Conservation (phyloP, 2,888 invertebrate species). For the Actias luna region DNA sequence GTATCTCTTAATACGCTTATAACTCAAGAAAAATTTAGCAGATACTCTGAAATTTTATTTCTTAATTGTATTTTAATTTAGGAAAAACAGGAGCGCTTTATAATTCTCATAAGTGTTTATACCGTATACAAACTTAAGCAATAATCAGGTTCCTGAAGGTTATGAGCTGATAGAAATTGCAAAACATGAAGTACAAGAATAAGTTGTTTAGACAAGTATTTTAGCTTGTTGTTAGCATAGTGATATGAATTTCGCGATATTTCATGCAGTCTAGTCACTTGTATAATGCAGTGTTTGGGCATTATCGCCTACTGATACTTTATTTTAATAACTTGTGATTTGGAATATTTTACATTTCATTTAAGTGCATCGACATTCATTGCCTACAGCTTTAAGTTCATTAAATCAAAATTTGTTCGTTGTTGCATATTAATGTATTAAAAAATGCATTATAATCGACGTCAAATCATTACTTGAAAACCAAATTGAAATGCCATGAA, state of each 20-base stretch:
- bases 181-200: not conserved
- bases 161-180: conserved; percentile 1
- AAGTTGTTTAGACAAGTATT: not conserved
- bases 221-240: not conserved
- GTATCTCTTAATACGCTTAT: too few relatives aligned
- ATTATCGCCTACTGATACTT: not conserved
- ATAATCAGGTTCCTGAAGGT: not conserved
- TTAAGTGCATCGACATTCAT: not conserved
- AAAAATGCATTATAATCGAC: not conserved
- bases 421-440: not conserved
- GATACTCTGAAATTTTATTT: too few relatives aligned
- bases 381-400: not conserved
- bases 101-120: not conserved
- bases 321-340: not conserved
- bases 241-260: not conserved
- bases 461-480: too few relatives aligned
- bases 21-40: too few relatives aligned
- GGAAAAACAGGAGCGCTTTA: not conserved
- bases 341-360: not conserved
- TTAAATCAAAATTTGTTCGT: too few relatives aligned
- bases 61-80: too few relatives aligned
- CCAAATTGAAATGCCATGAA: not conserved
- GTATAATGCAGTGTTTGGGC: not conserved
- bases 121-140: not conserved
- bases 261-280: not conserved